Evolutionary conservation across 2,888 invertebrate genomes (phyloP).

Genomic region (Hypomecis atomaria): DNA sequence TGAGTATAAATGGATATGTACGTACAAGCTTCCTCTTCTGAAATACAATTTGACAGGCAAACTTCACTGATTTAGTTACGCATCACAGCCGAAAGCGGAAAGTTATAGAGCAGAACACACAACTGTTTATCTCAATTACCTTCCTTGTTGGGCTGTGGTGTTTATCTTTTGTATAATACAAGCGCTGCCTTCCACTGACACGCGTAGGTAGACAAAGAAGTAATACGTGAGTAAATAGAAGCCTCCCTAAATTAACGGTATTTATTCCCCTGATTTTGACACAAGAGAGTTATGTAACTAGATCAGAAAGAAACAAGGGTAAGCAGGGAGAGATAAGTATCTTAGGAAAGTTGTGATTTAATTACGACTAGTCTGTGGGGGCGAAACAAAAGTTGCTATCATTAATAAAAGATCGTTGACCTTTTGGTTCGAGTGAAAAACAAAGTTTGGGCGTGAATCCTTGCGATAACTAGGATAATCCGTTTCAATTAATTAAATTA

Average conservation of each 20-base stretch:
- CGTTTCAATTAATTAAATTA: constrained; percentile 79
- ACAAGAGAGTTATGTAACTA: constrained; percentile 63
- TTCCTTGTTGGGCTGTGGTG: constrained; percentile 70
- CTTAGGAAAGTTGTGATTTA: constrained; percentile 50
- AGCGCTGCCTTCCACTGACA: constrained; percentile 54
- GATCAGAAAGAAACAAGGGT: constrained; percentile 54
- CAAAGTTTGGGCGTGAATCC: constrained; percentile 67
- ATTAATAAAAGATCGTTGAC: constrained; percentile 57
- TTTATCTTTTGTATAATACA: constrained; percentile 79
- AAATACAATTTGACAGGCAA: constrained; percentile 58
- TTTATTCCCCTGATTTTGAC: constrained; percentile 72
- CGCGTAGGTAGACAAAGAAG: constrained; percentile 71
- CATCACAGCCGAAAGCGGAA: constrained; percentile 66
- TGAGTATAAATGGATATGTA: constrained; percentile 22
- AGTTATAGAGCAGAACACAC: constrained; percentile 73
- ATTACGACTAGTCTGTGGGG: constrained; percentile 53
- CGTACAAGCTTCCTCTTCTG: constrained; percentile 22
- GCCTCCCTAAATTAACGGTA: constrained; percentile 68
- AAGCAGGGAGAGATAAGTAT: constrained; percentile 53
- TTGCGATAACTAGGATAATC: constrained; percentile 72
- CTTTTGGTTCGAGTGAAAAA: constrained; percentile 58
- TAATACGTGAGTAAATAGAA: constrained; percentile 70
- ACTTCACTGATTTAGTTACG: constrained; percentile 72
- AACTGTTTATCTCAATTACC: constrained; percentile 80
- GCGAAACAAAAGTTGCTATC: constrained; percentile 52